Conservation (phyloP, 1,140 invertebrate species). For the Microplitis demolitor region DNA sequence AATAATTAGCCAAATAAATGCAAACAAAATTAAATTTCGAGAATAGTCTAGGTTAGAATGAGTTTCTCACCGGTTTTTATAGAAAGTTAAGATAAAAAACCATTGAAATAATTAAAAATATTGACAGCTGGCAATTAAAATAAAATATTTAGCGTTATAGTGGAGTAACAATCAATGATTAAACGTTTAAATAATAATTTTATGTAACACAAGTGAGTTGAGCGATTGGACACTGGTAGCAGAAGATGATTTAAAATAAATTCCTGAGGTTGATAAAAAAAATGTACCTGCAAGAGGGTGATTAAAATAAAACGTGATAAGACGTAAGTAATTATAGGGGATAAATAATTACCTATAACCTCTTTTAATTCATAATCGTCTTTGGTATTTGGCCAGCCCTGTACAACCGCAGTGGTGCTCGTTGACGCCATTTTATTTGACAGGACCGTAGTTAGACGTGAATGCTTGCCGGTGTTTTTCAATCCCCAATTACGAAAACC, state of each 20-base stretch:
- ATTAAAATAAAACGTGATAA: neutral
- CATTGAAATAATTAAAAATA: neutral
- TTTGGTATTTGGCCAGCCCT: constrained; percentile 87
- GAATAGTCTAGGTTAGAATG: too few species aligned
- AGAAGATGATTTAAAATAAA: neutral
- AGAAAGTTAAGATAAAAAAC: neutral
- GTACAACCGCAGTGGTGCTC: constrained; percentile 64
- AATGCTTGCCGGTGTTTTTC: constrained; percentile 45
- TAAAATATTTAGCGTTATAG: too few species aligned
- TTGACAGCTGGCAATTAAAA: too few species aligned
- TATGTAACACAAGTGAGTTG: constrained; percentile 4
- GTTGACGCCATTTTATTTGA: constrained; percentile 74
- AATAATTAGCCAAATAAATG: too few species aligned
- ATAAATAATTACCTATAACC: constrained; percentile 79
- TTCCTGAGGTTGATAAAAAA: neutral
- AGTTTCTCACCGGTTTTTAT: neutral
- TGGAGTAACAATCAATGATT: too few species aligned
- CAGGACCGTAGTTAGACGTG: constrained; percentile 65
- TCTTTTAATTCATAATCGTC: constrained; percentile 94
- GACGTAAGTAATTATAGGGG: neutral
- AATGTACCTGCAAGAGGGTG: neutral
- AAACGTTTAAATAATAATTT: neutral
- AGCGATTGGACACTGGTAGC: too few species aligned
- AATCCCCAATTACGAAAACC: constrained; percentile 31
- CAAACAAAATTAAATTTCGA: too few species aligned